Conservation (phyloP, 2,113 vertebrate species). For the Octodon degus region DNA sequence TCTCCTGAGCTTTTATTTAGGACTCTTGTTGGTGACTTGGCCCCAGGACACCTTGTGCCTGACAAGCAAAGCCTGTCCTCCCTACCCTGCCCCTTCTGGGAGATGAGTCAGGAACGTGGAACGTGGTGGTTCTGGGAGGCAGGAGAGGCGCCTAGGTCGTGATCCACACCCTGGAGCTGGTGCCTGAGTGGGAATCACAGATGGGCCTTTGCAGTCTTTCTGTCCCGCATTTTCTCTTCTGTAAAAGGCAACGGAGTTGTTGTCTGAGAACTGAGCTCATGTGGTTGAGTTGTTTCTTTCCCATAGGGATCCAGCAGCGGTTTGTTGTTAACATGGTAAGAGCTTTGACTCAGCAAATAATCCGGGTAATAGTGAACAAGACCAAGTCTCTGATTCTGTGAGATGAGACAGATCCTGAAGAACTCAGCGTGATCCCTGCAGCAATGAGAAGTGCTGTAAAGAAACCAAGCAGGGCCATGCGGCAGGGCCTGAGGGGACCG, state of each 20-base stretch:
- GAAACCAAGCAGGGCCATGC: not conserved
- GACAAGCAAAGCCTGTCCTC: accelerated
- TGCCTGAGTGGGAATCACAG: not conserved
- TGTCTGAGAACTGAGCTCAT: not conserved
- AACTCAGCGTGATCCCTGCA: accelerated
- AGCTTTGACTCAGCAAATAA: not conserved
- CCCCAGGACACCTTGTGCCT: not conserved
- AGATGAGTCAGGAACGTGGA: not conserved
- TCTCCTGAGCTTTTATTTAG: not conserved
- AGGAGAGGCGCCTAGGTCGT: too few relatives aligned
- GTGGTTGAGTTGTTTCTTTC: not conserved
- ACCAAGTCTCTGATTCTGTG: not conserved
- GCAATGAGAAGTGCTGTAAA: not conserved
- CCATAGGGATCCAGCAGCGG: not conserved
- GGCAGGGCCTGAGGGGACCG: not conserved
- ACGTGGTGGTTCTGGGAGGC: not conserved
- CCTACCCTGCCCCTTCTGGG: accelerated
- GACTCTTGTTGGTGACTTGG: not conserved
- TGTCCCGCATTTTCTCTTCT: not conserved
- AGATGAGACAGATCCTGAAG: not conserved
- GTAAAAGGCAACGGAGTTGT: not conserved
- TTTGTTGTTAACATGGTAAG: not conserved
- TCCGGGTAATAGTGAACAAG: not conserved
- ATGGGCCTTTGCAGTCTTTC: not conserved
- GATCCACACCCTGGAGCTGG: too few relatives aligned